Conservation (phyloP, 2,888 invertebrate genomes). For the Corythucha ciliata region DNA sequence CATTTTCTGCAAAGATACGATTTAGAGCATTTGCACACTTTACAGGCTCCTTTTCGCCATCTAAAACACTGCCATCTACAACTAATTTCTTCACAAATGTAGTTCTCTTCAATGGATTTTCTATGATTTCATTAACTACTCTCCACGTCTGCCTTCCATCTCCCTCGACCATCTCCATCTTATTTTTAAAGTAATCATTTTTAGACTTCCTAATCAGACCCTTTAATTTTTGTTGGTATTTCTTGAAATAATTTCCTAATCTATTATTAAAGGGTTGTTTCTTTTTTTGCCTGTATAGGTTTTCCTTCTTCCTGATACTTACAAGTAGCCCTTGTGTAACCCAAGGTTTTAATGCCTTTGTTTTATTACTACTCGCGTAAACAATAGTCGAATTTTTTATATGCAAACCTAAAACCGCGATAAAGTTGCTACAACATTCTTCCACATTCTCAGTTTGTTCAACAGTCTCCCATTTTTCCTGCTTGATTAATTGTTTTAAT, state of each 20-base stretch:
- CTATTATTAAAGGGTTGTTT: neutral
- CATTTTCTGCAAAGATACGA: too few species aligned
- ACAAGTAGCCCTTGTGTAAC: neutral
- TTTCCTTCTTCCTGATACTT: neutral
- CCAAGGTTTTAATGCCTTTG: neutral
- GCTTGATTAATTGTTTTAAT: neutral
- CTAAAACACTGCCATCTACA: too few species aligned
- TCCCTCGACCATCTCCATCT: too few species aligned
- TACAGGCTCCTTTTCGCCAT: too few species aligned
- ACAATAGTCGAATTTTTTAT: neutral
- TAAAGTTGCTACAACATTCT: neutral
- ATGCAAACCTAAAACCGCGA: neutral
- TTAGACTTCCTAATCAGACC: constrained; percentile 1
- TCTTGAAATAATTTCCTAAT: neutral
- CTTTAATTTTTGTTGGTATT: constrained; percentile 2
- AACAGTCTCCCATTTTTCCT: neutral
- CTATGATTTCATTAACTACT: too few species aligned
- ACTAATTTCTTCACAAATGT: too few species aligned
- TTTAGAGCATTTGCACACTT: too few species aligned
- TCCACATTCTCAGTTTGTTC: neutral
- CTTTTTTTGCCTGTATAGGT: neutral
- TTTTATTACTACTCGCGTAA: neutral
- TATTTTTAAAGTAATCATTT: constrained; percentile 8
- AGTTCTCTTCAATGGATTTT: too few species aligned
- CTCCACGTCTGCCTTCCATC: too few species aligned